Percentiles rank a stretch among this genome's conserved stretches.
phyloP scores from a whole-genome alignment of 2,797 vertebrate species.

The Synaphobranchus kaupii region DNA sequence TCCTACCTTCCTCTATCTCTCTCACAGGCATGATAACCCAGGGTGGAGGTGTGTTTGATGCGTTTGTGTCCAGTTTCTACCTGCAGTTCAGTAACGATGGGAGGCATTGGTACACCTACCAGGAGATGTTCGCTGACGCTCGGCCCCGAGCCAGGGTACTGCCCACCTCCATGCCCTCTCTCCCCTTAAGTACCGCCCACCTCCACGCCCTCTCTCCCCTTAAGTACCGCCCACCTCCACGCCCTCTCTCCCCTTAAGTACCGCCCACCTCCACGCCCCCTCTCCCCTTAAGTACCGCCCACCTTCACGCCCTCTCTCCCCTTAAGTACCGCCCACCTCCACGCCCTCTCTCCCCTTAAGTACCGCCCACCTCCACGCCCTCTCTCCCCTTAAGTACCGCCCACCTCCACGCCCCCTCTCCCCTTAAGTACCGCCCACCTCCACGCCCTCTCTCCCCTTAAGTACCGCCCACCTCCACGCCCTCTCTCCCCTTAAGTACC shows the following conservation, averaged over 20 bases:
- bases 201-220: background rate
- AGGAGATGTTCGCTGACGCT: slow-evolving; percentile 60
- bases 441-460: background rate
- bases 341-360: slow-evolving; percentile 50
- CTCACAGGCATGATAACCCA: slow-evolving; percentile 76
- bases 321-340: slow-evolving; percentile 57
- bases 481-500: slow-evolving; percentile 63
- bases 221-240: slow-evolving; percentile 55
- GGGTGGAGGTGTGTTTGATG: slow-evolving; percentile 67
- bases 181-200: slow-evolving; percentile 53
- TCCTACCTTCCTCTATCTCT: background rate
- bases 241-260: slow-evolving; percentile 63
- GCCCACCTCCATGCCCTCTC: background rate
- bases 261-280: background rate
- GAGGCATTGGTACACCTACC: slow-evolving; percentile 74
- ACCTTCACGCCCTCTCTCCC: background rate
- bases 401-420: background rate
- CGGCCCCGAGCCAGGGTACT: slow-evolving; percentile 72
- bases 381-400: slow-evolving; percentile 63
- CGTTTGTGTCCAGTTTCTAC: slow-evolving; percentile 76
- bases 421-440: slow-evolving; percentile 60
- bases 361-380: slow-evolving; percentile 41
- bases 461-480: slow-evolving; percentile 53
- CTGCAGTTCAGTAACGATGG: slow-evolving; percentile 82
- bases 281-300: slow-evolving; percentile 62